These are phyloP conservation scores for Eidolon helvum DNA, from an alignment of 2,113 vertebrate species.

Conservation along the genomic window DNA sequence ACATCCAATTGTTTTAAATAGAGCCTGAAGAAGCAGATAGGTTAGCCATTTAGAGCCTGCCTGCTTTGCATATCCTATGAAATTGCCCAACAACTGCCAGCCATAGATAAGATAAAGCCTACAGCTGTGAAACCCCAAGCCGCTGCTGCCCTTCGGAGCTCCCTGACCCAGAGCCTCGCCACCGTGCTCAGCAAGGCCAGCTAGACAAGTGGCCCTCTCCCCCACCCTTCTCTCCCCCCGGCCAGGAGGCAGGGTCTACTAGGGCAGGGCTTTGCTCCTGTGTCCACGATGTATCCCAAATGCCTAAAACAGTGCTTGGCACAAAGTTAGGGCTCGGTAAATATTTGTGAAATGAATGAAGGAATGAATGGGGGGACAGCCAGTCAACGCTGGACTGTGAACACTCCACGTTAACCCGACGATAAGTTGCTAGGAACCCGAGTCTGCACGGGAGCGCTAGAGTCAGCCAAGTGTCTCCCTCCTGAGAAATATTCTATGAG, in stretches of 20 bases:
- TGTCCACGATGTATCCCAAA: neutral
- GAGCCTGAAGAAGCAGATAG: accelerated
- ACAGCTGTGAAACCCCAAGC: neutral
- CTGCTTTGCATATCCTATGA: neutral
- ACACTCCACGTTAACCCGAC: accelerated
- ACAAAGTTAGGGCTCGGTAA: neutral
- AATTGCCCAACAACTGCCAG: neutral
- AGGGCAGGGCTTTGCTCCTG: neutral
- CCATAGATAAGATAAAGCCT: neutral
- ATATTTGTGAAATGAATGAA: neutral
- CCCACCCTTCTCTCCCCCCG: accelerated
- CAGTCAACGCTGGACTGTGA: neutral
- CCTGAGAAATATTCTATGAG: neutral
- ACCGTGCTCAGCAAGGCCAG: neutral
- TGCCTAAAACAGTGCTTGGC: neutral
- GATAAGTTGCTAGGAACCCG: neutral
- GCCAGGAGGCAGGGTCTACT: accelerated
- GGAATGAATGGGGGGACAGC: neutral
- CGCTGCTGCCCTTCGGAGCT: neutral
- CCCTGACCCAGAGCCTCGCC: neutral
- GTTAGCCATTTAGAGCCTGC: neutral
- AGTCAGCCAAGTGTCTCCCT: neutral
- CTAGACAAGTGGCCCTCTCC: accelerated
- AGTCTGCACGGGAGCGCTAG: too few species aligned
- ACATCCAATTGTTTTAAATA: neutral